Evolutionary conservation across 2,113 vertebrate species (phyloP).

Genomic region (Baryphthengus martii): DNA sequence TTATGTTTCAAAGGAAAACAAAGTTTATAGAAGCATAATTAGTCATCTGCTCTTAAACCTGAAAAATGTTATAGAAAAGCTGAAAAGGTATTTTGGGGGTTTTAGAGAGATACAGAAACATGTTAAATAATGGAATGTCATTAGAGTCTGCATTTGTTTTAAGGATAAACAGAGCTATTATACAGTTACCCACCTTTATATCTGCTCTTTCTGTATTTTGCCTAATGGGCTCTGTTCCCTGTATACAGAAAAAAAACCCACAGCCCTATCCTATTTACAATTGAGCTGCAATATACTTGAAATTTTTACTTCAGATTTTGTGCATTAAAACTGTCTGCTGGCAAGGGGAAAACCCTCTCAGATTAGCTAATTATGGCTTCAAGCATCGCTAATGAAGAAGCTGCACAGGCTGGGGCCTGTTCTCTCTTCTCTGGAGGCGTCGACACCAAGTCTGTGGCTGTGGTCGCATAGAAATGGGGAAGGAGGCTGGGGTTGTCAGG

Average conservation of each 20-base stretch:
- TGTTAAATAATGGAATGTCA: not conserved
- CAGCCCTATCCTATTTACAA: conserved; percentile 53
- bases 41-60: conserved; percentile 42
- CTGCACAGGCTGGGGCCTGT: conserved; percentile 48
- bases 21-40: conserved; percentile 40
- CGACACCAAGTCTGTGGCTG: conserved; percentile 58
- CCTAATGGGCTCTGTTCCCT: conserved; percentile 3
- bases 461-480: conserved; percentile 8
- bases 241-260: not conserved
- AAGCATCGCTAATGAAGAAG: conserved; percentile 57
- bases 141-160: conserved; percentile 11
- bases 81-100: not conserved
- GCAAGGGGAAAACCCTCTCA: conserved; percentile 61
- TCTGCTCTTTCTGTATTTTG: conserved; percentile 1
- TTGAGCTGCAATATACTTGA: conserved; percentile 24
- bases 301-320: conserved; percentile 51
- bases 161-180: conserved; percentile 1
- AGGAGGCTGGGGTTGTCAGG: not conserved
- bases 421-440: conserved; percentile 56
- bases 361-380: conserved; percentile 66
- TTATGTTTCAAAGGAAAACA: conserved; percentile 27
- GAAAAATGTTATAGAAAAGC: conserved; percentile 23
- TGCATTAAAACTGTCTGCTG: conserved; percentile 59
- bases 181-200: not conserved
- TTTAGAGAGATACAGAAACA: not conserved